phyloP scores from a whole-genome alignment of 1,140 invertebrate genomes.

The Temnothorax nylanderi region DNA sequence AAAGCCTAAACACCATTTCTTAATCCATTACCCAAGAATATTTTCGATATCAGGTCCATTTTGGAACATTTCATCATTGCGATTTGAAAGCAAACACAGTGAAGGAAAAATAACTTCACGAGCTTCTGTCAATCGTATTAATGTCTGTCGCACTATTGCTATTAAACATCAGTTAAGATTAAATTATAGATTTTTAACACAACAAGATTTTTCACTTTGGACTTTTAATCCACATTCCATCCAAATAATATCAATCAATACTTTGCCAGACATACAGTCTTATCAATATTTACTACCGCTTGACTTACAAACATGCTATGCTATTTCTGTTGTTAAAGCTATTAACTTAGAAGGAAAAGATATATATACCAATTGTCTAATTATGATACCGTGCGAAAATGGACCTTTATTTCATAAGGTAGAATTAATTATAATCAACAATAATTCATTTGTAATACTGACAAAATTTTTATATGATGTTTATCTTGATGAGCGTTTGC shows the following conservation, averaged over 20 bases:
- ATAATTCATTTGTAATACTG: no score
- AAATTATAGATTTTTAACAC: background rate
- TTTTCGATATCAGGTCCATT: background rate
- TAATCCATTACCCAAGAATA: background rate
- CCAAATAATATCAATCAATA: background rate
- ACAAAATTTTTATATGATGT: no score
- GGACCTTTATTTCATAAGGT: no score
- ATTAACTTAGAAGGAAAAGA: no score
- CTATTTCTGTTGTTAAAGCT: no score
- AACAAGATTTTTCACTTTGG: background rate
- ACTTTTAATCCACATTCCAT: background rate
- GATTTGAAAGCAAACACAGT: background rate
- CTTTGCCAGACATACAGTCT: background rate
- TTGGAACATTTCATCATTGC: background rate
- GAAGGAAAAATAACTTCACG: background rate
- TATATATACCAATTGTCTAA: no score
- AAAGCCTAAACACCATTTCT: no score
- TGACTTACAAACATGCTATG: no score
- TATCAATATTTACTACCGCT: background rate
- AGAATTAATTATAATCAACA: no score
- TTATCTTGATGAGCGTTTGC: no score
- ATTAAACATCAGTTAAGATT: constrained; percentile 6
- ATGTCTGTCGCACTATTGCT: background rate
- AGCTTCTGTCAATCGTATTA: background rate
- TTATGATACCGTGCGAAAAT: no score